Percentiles rank a stretch among this genome's conserved stretches.
Evolutionary conservation across 30 jellyfish, hydroid and myxozoan species (phyloP).

Genomic region (Chrysaora quinquecirrha): DNA sequence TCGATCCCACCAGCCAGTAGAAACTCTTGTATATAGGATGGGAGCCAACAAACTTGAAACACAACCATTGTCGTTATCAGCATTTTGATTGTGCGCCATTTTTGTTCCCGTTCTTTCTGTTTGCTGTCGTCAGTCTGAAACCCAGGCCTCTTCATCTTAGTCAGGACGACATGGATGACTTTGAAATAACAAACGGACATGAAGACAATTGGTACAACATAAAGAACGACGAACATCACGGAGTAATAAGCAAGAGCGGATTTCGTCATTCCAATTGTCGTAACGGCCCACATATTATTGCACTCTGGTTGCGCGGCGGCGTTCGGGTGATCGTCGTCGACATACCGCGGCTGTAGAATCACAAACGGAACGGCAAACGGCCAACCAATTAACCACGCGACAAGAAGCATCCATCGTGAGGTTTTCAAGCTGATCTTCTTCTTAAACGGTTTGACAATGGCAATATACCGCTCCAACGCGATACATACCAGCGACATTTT

Average conservation of each 20-base stretch:
- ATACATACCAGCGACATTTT: conserved; percentile 43
- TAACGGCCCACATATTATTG: conserved; percentile 69
- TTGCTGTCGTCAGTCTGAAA: conserved; percentile 54
- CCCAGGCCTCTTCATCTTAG: conserved; percentile 64
- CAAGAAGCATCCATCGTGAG: conserved; percentile 11
- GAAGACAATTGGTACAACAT: conserved; percentile 24
- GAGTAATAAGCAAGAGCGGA: conserved; percentile 28
- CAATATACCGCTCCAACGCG: conserved; percentile 50
- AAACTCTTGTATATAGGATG: conserved; percentile 67
- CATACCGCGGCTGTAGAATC: conserved; percentile 55
- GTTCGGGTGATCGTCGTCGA: conserved; percentile 57
- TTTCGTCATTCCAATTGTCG: conserved; percentile 54
- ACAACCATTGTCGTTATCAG: conserved; percentile 39
- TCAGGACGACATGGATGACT: conserved; percentile 20
- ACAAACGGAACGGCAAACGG: conserved; percentile 60
- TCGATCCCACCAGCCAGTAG: conserved; percentile 61
- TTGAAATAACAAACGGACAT: conserved; percentile 13
- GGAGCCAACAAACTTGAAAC: conserved; percentile 70
- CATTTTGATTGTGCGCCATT: conserved; percentile 57
- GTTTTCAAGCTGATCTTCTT: neutral
- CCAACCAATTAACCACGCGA: conserved; percentile 46
- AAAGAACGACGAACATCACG: conserved; percentile 39
- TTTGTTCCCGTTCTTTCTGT: conserved; percentile 3
- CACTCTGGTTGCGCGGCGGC: conserved; percentile 76
- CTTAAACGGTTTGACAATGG: conserved; percentile 55